Percentiles rank a stretch among this genome's conserved stretches.
These are phyloP conservation scores for Cotesia congregata DNA, from an alignment of 2,888 invertebrate species.

Conservation along the genomic window DNA sequence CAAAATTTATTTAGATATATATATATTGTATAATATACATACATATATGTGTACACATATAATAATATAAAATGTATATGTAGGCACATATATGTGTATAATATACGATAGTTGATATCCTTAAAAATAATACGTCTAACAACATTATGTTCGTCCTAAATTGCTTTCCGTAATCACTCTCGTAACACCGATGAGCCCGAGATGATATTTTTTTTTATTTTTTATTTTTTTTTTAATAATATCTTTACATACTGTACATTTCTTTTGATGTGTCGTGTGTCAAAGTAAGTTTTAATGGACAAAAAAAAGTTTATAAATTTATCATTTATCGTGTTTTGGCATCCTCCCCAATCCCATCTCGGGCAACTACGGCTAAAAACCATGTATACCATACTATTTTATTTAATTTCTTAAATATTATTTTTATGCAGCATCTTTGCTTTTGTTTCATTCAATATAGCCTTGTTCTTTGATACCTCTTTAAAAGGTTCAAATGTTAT, in stretches of 20 bases:
- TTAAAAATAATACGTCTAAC: slow-evolving; percentile 69
- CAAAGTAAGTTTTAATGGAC: slow-evolving; percentile 15
- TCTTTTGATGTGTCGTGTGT: slow-evolving; percentile 8
- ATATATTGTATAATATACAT: not conserved
- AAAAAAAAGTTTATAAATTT: not conserved
- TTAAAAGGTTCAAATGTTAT: slow-evolving; percentile 17
- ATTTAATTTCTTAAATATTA: slow-evolving; percentile 34
- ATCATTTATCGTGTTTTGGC: slow-evolving; percentile 2
- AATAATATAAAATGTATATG: not conserved
- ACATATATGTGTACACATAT: not conserved
- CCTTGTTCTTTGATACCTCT: slow-evolving; percentile 24
- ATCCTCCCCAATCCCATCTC: slow-evolving; percentile 42
- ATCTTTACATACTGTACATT: not conserved
- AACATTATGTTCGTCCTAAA: slow-evolving; percentile 67
- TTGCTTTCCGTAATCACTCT: slow-evolving; percentile 67
- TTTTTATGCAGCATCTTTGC: slow-evolving; percentile 28
- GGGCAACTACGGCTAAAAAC: slow-evolving; percentile 55
- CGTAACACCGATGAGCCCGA: slow-evolving; percentile 54
- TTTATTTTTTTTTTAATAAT: not conserved
- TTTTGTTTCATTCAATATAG: slow-evolving; percentile 19
- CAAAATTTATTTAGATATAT: slow-evolving; percentile 51
- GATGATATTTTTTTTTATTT: slow-evolving; percentile 30
- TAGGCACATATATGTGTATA: slow-evolving; percentile 38
- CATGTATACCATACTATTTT: slow-evolving; percentile 59
- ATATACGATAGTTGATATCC: slow-evolving; percentile 62